Evolutionary conservation across 1,140 invertebrate genomes (phyloP).

Genomic region (Dendrolimus kikuchii): DNA sequence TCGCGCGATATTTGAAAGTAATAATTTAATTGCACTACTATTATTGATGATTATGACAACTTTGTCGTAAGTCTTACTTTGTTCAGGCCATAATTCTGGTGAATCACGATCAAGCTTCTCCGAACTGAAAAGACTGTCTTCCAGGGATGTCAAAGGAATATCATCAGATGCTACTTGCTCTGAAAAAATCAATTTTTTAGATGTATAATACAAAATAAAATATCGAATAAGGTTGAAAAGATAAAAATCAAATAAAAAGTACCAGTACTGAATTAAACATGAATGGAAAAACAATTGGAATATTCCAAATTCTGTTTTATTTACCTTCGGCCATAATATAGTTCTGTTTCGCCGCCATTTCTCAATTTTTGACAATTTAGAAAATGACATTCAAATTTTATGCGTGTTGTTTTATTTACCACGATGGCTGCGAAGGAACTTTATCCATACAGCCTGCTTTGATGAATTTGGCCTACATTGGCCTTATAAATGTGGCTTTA

Average conservation of each 20-base stretch:
- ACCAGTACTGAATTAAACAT: no score
- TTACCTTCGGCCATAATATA: slow-evolving; percentile 55
- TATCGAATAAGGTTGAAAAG: no score
- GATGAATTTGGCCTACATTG: background rate
- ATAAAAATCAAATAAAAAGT: no score
- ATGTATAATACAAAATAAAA: slow-evolving; percentile 1
- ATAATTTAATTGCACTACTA: background rate
- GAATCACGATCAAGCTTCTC: slow-evolving; percentile 93
- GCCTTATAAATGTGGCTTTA: background rate
- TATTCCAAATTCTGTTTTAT: slow-evolving; percentile 12
- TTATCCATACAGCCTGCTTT: no score
- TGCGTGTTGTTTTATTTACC: no score
- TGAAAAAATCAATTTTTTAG: slow-evolving; percentile 27
- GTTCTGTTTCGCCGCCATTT: slow-evolving; percentile 71
- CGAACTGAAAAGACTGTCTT: slow-evolving; percentile 83
- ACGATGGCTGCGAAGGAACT: no score
- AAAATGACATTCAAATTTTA: no score
- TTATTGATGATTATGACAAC: slow-evolving; percentile 2
- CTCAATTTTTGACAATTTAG: slow-evolving; percentile 46
- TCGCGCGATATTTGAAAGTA: slow-evolving; percentile 59
- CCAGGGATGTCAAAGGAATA: slow-evolving; percentile 73
- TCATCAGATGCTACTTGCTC: slow-evolving; percentile 60
- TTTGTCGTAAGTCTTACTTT: slow-evolving; percentile 78
- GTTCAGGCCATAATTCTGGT: slow-evolving; percentile 94
- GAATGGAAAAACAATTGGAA: background rate